Evolutionary conservation across 2,113 vertebrate genomes (phyloP), one percentile per base, ranked within the genome.

Genomic region (Ceratotherium simum): DNA sequence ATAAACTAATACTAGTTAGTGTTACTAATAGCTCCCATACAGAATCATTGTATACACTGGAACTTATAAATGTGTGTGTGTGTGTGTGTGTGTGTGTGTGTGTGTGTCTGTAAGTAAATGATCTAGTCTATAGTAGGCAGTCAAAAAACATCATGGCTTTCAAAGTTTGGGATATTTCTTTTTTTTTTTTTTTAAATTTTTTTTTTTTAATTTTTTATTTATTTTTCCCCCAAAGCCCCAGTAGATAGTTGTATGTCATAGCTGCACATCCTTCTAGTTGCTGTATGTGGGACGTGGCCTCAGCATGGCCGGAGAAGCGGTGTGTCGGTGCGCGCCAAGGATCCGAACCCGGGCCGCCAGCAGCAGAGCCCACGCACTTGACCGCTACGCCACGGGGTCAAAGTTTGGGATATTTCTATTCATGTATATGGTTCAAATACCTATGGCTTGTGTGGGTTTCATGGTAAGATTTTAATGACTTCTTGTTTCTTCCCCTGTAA

Each of bases 401-500:
- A 85, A 89, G 7, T 84, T 64, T 85, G 75, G 17, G 14, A 23
- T 81, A 29, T 89, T 86, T 88, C 33, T 80, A 29, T 79, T 90
- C 39, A 95, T 46, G 25, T 73, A 42, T 17, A 89, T 2, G 23
- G 17, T 23, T 67, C 84, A 94, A 96, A 46, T 54, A 78, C 2
- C 17, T 7, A 79, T 16, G 9, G 23, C 29, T 89, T 82, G 21
- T 95, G 9, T 82, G 54, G 13, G 51, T 80, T 96, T 78, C 36
- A 86, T 42, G 14, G 16, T 39, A 93, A 81, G 25, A 79, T 6
- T 86, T 91, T 84, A 85, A 85, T 91, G 58, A 73, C 36, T 39
- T 95, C 31, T 82, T 46, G 51, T 91, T 96, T 96, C 23, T 91
- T 91, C 33, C 42, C 93, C 83, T 95, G 65, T 25, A 92, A 94